Evolutionary conservation across 2,113 vertebrate genomes (phyloP).

Genomic region (Anhinga rufa): DNA sequence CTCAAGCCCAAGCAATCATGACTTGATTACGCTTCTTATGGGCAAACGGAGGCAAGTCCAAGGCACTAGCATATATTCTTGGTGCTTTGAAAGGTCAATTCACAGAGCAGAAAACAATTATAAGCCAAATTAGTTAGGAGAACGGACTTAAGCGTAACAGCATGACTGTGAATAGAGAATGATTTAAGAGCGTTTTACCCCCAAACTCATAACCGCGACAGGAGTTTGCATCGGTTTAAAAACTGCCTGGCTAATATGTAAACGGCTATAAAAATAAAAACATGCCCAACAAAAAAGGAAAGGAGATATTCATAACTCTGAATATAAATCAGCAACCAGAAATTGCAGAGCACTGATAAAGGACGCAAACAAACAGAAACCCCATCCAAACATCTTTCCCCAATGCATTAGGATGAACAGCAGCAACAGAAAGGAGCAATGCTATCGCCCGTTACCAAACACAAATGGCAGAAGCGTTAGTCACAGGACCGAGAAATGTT

Average conservation of each 20-base stretch:
- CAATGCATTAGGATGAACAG: not conserved
- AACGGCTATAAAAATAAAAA: constrained; percentile 22
- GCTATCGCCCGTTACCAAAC: not conserved
- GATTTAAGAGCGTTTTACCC: not conserved
- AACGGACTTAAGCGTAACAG: not conserved
- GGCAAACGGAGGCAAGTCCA: not conserved
- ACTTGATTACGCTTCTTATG: not conserved
- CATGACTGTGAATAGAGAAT: not conserved
- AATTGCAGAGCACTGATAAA: not conserved
- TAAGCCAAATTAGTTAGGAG: not conserved
- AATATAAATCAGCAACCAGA: not conserved
- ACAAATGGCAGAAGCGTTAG: not conserved
- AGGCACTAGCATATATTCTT: not conserved
- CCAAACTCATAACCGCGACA: not conserved
- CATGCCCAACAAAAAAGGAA: not conserved
- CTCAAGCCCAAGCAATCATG: constrained; percentile 22
- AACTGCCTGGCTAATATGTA: not conserved
- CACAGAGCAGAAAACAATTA: constrained; percentile 1
- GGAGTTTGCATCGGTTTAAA: not conserved
- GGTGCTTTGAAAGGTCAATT: not conserved
- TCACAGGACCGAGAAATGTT: not conserved
- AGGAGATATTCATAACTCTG: constrained; percentile 3
- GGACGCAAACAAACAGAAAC: not conserved
- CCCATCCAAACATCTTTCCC: not conserved
- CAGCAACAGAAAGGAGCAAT: not conserved